Evolutionary conservation across 53 echinoderm and acorn worm species (phyloP).

Genomic region (Stichopus horrens): DNA sequence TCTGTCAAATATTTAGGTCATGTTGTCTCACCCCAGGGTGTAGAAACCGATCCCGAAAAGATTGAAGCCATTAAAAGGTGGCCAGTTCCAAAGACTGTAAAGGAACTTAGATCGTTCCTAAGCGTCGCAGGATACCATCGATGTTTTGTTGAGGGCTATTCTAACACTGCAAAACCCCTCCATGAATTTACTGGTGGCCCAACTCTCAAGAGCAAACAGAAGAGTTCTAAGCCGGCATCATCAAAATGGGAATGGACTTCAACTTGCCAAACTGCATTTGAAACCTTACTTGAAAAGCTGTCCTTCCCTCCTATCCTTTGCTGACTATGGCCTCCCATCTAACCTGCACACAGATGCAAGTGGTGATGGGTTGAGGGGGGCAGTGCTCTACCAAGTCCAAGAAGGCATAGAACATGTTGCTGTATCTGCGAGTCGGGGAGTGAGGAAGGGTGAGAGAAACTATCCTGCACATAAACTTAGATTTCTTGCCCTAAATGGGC

Average conservation of each 20-base stretch:
- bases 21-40: constrained; percentile 51
- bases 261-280: background rate
- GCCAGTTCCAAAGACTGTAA: constrained; percentile 49
- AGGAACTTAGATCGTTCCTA: constrained; percentile 57
- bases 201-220: background rate
- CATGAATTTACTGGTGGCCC: constrained; percentile 47
- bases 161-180: constrained; percentile 61
- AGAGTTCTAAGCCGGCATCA: background rate
- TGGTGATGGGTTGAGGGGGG: constrained; percentile 21
- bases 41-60: constrained; percentile 63
- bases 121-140: constrained; percentile 63
- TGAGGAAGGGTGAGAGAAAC: constrained; percentile 25
- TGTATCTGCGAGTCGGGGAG: constrained; percentile 20
- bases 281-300: background rate
- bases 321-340: background rate
- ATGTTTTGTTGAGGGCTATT: constrained; percentile 49
- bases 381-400: constrained; percentile 29
- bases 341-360: constrained; percentile 30
- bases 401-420: constrained; percentile 17
- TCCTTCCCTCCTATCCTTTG: background rate
- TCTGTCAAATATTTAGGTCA: constrained; percentile 59
- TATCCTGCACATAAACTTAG: constrained; percentile 34
- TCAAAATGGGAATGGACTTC: constrained; percentile 2
- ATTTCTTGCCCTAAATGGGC: constrained; percentile 27
- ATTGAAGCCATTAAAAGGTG: constrained; percentile 51